These are phyloP conservation scores for Sussaba pulchella DNA, from an alignment of 2,888 invertebrate species.

Conservation along the genomic window DNA sequence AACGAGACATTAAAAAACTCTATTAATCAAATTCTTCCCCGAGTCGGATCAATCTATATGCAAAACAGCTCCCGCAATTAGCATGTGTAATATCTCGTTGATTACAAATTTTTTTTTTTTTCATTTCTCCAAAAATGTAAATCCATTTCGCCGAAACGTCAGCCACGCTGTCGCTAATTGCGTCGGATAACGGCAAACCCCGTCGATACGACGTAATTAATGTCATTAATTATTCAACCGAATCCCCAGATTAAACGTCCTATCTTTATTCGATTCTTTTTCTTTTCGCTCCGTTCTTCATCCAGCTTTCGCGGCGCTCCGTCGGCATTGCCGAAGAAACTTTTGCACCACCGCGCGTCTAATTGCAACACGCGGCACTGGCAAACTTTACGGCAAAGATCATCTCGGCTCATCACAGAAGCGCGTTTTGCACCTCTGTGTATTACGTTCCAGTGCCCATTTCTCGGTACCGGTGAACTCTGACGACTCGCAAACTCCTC, in stretches of 20 bases:
- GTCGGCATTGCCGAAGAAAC: background rate
- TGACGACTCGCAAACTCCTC: constrained; percentile 33
- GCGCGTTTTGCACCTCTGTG: constrained; percentile 10
- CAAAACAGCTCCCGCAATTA: constrained; percentile 49
- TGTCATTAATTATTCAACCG: constrained; percentile 55
- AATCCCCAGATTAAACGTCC: constrained; percentile 11
- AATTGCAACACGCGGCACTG: constrained; percentile 39
- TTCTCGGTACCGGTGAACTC: constrained; percentile 17
- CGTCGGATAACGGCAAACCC: constrained; percentile 5
- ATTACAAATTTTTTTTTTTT: constrained; percentile 59
- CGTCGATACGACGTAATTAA: constrained; percentile 54
- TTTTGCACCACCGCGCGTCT: constrained; percentile 38
- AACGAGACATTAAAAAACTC: background rate
- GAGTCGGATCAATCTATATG: constrained; percentile 55
- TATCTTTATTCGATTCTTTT: constrained; percentile 15
- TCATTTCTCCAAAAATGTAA: constrained; percentile 54
- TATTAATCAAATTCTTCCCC: constrained; percentile 15
- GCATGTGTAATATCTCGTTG: constrained; percentile 54
- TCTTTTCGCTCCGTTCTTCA: background rate
- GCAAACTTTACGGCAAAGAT: constrained; percentile 37
- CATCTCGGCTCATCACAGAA: constrained; percentile 34
- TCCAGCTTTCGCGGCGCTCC: background rate
- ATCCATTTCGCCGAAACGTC: constrained; percentile 7
- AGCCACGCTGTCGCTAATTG: background rate
- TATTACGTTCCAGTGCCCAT: constrained; percentile 15